Evolutionary conservation across 23 tunicate species (phyloP).

Genomic region (Halocynthia aurantium): DNA sequence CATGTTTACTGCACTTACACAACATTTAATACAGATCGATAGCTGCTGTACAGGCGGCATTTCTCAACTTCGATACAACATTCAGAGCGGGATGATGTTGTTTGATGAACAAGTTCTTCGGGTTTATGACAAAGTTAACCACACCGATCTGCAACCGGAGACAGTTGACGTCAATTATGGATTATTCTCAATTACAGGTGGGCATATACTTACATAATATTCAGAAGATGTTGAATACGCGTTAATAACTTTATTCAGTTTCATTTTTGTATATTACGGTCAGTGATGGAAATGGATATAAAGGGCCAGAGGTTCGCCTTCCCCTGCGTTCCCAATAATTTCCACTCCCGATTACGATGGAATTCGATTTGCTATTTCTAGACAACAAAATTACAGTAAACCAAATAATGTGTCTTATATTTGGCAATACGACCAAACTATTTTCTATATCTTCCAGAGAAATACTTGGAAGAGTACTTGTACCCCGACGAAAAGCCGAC

Average conservation of each 20-base stretch:
- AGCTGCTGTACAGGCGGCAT: slow-evolving; percentile 37
- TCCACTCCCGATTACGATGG: too few relatives aligned
- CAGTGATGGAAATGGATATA: too few relatives aligned
- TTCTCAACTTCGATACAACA: slow-evolving; percentile 14
- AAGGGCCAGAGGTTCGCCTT: too few relatives aligned
- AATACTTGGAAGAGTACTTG: slow-evolving; percentile 25
- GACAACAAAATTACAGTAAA: too few relatives aligned
- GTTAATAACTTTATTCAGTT: too few relatives aligned
- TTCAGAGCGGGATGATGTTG: slow-evolving; percentile 20
- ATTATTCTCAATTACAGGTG: slow-evolving; percentile 12
- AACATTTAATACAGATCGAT: slow-evolving; percentile 26
- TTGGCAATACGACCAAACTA: too few relatives aligned
- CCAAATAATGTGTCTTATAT: too few relatives aligned
- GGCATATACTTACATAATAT: background rate
- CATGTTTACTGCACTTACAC: slow-evolving; percentile 44
- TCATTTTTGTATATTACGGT: too few relatives aligned
- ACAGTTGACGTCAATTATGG: slow-evolving; percentile 38
- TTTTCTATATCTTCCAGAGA: slow-evolving; percentile 17
- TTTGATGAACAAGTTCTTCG: slow-evolving; percentile 10
- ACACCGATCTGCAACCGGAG: slow-evolving; percentile 48
- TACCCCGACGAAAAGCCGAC: slow-evolving; percentile 49
- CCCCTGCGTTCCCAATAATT: too few relatives aligned
- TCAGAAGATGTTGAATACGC: too few relatives aligned
- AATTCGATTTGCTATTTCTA: too few relatives aligned
- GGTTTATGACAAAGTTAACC: slow-evolving; percentile 28